Base-by-base conservation (phyloP, 2,113 vertebrate genomes). In the Pogonocichla stellata region DNA sequence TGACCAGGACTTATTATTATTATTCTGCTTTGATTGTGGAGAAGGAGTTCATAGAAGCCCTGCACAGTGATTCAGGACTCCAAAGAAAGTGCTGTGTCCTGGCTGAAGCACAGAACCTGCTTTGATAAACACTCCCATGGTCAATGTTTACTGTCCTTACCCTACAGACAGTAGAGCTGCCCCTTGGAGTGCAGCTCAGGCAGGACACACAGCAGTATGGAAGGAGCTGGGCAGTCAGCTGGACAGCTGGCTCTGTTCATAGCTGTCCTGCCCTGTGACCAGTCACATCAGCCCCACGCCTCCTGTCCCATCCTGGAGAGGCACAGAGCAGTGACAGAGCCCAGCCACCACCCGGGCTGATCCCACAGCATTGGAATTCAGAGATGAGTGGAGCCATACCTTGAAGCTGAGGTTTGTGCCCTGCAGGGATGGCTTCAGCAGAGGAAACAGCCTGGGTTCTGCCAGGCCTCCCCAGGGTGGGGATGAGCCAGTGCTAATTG, bases 401-500 rank as follows among this genome's bases (percentile, higher is more conserved):
- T 42, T 9, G 28, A 16, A 57, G 79, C 51, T 33, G 33, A 90
- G 79, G 18, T 47, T 43, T 26, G 9, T 51, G 80, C 48, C 61
- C 29, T 8, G 36, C 8, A 33, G 92, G 83, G 74, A 38, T 0
- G 1, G 83, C 33, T 89, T 67, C 91, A 81, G 92, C 73, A 36
- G 0, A 43, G 83, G 26, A 58, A 90, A 33, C 40, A 6, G 8
- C 3, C 75, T 16, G 4, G 17, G 26, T 2, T n/a, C 6, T 78
- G 88, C 82, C 86, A 78, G 26, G 40, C 33, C 45, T 19, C 22
- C 5, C 28, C 82, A 40, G 38, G 3, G 14, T 14, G 22, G 80
- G 60, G 19, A 33, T 74, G 83, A 92, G 31, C 86, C 92, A 92
- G 61, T 13, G 65, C 65, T 84, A 74, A 95, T 61, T 79, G 89